These are phyloP conservation scores for Paragorgia papillata DNA, from an alignment of 92 coral and sea anemone species.

Conservation along the genomic window DNA sequence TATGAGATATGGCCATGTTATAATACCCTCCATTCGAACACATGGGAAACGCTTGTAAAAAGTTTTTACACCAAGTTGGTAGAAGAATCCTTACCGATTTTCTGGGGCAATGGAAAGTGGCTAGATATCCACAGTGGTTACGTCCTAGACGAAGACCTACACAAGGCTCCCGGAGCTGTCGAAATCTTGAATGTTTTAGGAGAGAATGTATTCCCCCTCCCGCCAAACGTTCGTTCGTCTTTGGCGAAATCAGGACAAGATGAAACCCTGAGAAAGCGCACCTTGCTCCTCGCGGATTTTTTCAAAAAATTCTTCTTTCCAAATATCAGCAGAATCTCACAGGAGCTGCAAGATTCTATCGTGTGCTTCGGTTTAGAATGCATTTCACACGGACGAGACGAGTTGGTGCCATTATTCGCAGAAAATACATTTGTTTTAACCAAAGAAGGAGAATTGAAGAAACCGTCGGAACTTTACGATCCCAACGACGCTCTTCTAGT, in stretches of 20 bases:
- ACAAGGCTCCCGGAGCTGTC: slow-evolving; percentile 52
- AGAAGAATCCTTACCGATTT: slow-evolving; percentile 36
- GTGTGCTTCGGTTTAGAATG: slow-evolving; percentile 46
- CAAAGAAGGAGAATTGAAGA: too few species aligned
- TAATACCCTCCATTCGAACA: slow-evolving; percentile 65
- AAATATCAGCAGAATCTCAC: too few species aligned
- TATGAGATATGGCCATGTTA: slow-evolving; percentile 79
- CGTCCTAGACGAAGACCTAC: slow-evolving; percentile 60
- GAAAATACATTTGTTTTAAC: background rate
- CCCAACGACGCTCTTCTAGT: slow-evolving; percentile 50
- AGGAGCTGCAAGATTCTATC: slow-evolving; percentile 47
- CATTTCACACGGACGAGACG: background rate
- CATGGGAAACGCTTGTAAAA: slow-evolving; percentile 75
- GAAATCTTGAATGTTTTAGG: slow-evolving; percentile 46
- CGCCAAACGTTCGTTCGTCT: slow-evolving; percentile 54
- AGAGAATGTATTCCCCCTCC: slow-evolving; percentile 58
- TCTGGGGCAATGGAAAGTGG: too few species aligned
- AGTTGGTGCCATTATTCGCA: slow-evolving; percentile 1
- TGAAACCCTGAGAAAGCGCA: slow-evolving; percentile 10
- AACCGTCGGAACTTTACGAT: too few species aligned
- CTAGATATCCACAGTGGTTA: slow-evolving; percentile 41
- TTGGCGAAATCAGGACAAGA: slow-evolving; percentile 45
- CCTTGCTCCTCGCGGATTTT: slow-evolving; percentile 58
- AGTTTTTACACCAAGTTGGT: slow-evolving; percentile 58
- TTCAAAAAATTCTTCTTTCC: slow-evolving; percentile 62